phyloP scores from a whole-genome alignment of 2,113 vertebrate species.

The Myodes glareolus region DNA sequence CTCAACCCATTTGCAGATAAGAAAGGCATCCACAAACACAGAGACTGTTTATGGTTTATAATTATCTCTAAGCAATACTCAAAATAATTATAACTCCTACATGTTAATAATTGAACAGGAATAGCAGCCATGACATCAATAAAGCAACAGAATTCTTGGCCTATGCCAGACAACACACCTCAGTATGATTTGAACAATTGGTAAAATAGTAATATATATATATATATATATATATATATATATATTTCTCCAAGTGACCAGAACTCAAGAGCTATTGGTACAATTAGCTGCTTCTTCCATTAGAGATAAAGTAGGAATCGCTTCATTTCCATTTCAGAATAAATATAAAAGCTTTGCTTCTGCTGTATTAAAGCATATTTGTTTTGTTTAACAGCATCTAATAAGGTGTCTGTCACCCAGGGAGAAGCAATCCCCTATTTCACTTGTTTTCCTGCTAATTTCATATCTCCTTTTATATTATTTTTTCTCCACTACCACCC shows the following conservation, averaged over 20 bases:
- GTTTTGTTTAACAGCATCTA: conserved; percentile 85
- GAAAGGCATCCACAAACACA: conserved; percentile 6
- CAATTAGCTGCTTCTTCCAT: conserved; percentile 85
- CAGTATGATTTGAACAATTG: conserved; percentile 78
- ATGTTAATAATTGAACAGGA: conserved; percentile 85
- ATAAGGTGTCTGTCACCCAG: conserved; percentile 81
- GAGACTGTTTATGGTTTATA: conserved; percentile 83
- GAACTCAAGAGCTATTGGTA: conserved; percentile 86
- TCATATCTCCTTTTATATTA: conserved; percentile 73
- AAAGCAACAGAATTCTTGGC: conserved; percentile 76
- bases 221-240: not conserved
- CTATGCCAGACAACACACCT: conserved; percentile 72
- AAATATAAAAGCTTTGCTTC: conserved; percentile 84
- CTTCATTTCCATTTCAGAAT: conserved; percentile 85
- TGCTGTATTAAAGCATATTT: conserved; percentile 81
- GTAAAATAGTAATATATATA: conserved; percentile 66
- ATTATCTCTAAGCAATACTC: conserved; percentile 84
- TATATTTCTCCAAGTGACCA: conserved; percentile 78
- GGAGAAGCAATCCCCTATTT: conserved; percentile 80
- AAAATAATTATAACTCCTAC: conserved; percentile 83
- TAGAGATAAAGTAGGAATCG: conserved; percentile 81
- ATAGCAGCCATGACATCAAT: conserved; percentile 77
- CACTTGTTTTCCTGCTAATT: conserved; percentile 85
- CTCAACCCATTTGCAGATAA: not conserved
- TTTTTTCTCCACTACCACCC: conserved; percentile 19